Base-by-base conservation (phyloP, 2,797 vertebrate genomes). In the Neomorphus geoffroyi region DNA sequence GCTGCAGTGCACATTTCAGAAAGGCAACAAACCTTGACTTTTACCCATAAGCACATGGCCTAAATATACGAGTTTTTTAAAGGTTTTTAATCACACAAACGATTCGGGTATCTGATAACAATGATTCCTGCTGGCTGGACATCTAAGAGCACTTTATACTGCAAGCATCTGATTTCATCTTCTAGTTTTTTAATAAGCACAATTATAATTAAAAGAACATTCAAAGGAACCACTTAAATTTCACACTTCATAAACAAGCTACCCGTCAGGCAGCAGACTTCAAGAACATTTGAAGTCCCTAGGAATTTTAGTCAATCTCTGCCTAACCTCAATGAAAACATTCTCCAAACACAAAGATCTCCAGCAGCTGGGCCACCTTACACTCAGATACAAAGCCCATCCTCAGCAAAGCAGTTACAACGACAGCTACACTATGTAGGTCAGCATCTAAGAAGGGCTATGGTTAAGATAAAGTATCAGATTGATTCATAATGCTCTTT, bases 401-500 rank as follows among this genome's bases (percentile, higher is more conserved):
- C 35, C 37, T 18, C 41, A 74, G n/a, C 18, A 7, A 75, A 75
- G 43, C 53, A 46, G 67, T 65, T 18, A 15, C 0, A 83, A 65
- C 2, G 6, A 85, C 50, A 93, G 69, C 83, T 64, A 2, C 8
- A 58, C 28, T 75, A 96, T 93, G 41, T 90, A 94, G 92, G 86
- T 95, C 94, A 96, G 62, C 43, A 67, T 67, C 41, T 90, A 71
- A 81, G 88, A 92, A 74, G 60, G 80, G 64, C 82, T 88, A 62
- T 4, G 50, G 57, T 74, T 92, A 88, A 93, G 88, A 79, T 65
- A 67, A 88, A 91, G 75, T 50, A 93, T 88, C 67, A 93, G 87
- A 86, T 39, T 93, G 69, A 92, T 92, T 90, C 75, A 88, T 93
- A 95, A 92, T 80, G 54, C 80, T 89, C 80, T 94, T 82, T 67